Evolutionary conservation across 1,140 invertebrate species (phyloP), one percentile per base, ranked within the genome.

Genomic region (Diuraphis noxia): DNA sequence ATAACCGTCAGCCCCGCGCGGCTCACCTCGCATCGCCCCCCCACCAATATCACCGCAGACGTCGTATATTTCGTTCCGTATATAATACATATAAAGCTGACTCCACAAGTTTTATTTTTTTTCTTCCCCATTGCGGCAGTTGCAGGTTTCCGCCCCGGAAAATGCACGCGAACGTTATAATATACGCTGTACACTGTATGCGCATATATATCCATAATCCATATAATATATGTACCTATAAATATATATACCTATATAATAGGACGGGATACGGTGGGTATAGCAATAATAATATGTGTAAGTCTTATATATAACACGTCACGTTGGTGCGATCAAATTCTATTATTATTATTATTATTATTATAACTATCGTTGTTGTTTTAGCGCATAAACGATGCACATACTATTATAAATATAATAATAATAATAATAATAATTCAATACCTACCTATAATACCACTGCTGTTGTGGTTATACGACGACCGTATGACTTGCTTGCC

Each of bases 71-170:
- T 72, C 82, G 82, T n/a, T 13, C 23, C 40, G 30, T 85, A 46
- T 34, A n/a, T 49, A 49, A 49, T 49, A 30, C 21, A 13, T 40
- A 82, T 85, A 85, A 85, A 85, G 82, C 82, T 85, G 82, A 85
- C 82, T 85, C 41, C 41, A 85, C 82, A 85, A 85, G 56, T 72
- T 72, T 72, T 72, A 72, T 38, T 85, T 85, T 85, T 85, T 46
- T 34, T 82, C 41, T n/a, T 46, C n/a, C 41, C 43, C 82, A n/a
- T 23, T 46, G n/a, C 82, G 30, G 30, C 82, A 46, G 56, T 43
- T 85, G 82, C 82, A 85, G 41, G 30, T 46, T 46, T 46, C 41
- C 40, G 38, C 81, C 36, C 36, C 81, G 81, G 38, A 82, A 25
- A 41, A 41, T 82, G 81, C 81, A 82, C 36, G 81, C 38, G 19